Base-by-base conservation (phyloP, 1,140 invertebrate genomes). In the Cydia pomonella region DNA sequence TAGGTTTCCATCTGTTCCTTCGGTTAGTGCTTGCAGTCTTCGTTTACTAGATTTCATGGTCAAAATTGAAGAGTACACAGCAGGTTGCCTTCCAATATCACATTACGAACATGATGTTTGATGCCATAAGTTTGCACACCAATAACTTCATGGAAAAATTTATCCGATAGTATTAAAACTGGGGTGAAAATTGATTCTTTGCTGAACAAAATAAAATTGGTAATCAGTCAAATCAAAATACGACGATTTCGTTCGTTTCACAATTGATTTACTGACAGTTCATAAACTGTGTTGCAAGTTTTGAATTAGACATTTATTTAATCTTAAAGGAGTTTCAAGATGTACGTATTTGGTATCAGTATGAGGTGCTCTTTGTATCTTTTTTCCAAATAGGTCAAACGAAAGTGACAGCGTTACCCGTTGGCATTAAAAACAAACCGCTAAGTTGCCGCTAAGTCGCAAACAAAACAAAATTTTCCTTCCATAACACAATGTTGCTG, bases 41-140 rank as follows among this genome's bases (percentile, higher is more conserved):
- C 93, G 83, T 80, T 93, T 93, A 82, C 93, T 93, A 64, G 92
- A 93, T 90, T 93, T 93, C 93, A 93, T 93, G 80, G 81, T 92
- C 77, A 80, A 64, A 82, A 76, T 80, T 79, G 75, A 78, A 82
- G 76, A 79, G 78, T 71, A 85, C 75, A 83, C 75, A 73, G 79
- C 77, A 81, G 81, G 76, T 82, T 80, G 75, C 75, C 78, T 75
- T 76, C 80, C 76, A 77, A 79, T 81, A 82, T 85, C 83, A 87
- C 80, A 83, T 90, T 88, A 85, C 80, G 78, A 1, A 9, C 64
- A 38, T 69, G n/a, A 29, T 69, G 10, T 69, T n/a, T 41, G 16
- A 38, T 33, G 25, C 64, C n/a, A 25, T 69, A 10, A 69, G 6
- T 18, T 7, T 33, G 29, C n/a, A 69, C 64, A 69, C 7, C 7